Percentiles rank a stretch among this genome's conserved stretches.
These are phyloP conservation scores for Linnaemya tessellans DNA, from an alignment of 2,888 invertebrate species.

Conservation along the genomic window DNA sequence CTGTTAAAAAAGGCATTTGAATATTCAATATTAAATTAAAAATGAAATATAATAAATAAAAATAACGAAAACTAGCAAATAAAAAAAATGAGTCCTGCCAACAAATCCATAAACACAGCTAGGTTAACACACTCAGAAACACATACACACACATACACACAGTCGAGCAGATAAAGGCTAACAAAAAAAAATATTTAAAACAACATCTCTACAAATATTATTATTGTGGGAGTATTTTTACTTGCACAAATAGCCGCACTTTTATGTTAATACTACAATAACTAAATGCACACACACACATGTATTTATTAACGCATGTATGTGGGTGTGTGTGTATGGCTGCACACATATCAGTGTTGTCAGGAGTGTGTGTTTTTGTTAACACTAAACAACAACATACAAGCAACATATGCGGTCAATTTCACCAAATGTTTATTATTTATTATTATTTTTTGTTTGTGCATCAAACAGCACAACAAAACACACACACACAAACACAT, in stretches of 20 bases:
- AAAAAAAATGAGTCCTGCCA: conserved; percentile 11
- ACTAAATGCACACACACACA: background rate
- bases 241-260: conserved; percentile 32
- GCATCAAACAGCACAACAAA: conserved; percentile 1
- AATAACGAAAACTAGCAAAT: conserved; percentile 30
- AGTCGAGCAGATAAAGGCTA: conserved; percentile 11
- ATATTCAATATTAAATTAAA: conserved; percentile 76
- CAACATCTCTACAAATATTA: conserved; percentile 43
- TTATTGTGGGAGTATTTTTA: conserved; percentile 45
- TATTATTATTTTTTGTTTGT: conserved; percentile 69
- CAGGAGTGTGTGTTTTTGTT: conserved; percentile 58
- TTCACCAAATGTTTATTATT: conserved; percentile 78
- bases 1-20: conserved; percentile 73
- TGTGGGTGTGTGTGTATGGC: background rate
- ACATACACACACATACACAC: background rate
- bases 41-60: conserved; percentile 69
- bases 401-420: conserved; percentile 78
- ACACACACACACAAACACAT: conserved; percentile 11
- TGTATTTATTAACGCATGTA: background rate
- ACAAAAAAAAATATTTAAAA: conserved; percentile 24
- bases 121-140: conserved; percentile 6
- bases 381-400: conserved; percentile 70
- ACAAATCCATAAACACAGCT: conserved; percentile 18
- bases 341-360: background rate
- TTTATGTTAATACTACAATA: conserved; percentile 16